Base-by-base conservation (phyloP, 2,113 vertebrate species). In the Alligator sinensis region DNA sequence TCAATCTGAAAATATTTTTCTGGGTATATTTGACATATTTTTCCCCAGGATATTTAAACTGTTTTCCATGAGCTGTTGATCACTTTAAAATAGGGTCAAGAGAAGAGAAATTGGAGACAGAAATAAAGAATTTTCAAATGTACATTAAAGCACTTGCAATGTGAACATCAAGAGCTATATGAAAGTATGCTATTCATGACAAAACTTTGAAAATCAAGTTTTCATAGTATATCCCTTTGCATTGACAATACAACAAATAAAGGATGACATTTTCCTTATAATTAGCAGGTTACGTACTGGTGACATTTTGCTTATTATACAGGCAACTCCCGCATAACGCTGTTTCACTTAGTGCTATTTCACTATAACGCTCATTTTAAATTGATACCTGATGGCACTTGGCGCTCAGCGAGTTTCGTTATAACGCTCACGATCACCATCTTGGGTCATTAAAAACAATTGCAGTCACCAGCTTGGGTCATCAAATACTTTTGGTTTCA, bases 1-100 rank as follows among this genome's bases (percentile, higher is more conserved):
- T 95, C 76, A 84, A 21, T 47, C 75, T 72, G 90, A 89, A 95
- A 90, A 95, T 89, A 81, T 84, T 94, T 92, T 96, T 94, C 61
- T 27, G 63, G 88, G 96, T 94, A 79, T 92, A 54, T 95, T 90
- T 91, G 92, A 88, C 9, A 28, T 1, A 21, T 34, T 94, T 95
- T 83, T 17, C 62, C 72, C 27, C 64, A 80, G 93, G 91, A 62
- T 91, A n/a, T 91, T 95, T 84, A 86, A 92, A 82, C 54, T 95
- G 24, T 79, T 96, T 97, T 95, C 93, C 80, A 94, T 95, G 95
- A 92, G 59, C 76, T 1, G 3, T 9, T 59, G 88, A 79, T 77
- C 57, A 94, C 80, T 92, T 91, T 94, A 92, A 66, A 91, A 24
- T 27, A 77, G 18, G 27, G 87, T 95, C 78, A 91, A 93, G 82